Percentiles rank a stretch among this genome's conserved stretches.
Conservation (phyloP, 2,888 invertebrate species). For the Allygus modestus region DNA sequence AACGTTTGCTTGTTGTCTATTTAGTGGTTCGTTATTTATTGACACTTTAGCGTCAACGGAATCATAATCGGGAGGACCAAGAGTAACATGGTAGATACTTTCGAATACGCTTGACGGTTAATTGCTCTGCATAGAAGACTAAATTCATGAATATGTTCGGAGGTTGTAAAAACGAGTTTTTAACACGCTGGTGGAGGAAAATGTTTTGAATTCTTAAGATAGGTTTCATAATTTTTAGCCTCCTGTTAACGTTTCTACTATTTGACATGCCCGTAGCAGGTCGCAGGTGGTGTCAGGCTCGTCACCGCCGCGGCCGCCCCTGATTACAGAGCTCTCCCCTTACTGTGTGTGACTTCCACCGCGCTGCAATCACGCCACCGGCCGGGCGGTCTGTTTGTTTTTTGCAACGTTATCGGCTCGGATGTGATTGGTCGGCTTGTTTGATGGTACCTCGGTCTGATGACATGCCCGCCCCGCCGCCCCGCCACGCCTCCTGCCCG, state of each 20-base stretch:
- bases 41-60: too few species aligned
- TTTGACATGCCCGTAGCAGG: too few species aligned
- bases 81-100: too few species aligned
- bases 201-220: too few species aligned
- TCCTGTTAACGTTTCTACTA: too few species aligned
- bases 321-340: constrained; percentile 14
- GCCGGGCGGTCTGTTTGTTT: constrained; percentile 23
- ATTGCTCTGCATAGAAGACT: too few species aligned
- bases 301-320: not conserved
- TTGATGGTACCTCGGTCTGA: constrained; percentile 17
- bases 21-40: not conserved
- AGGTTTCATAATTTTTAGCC: too few species aligned
- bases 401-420: constrained; percentile 15
- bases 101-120: too few species aligned
- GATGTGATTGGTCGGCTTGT: not conserved
- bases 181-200: too few species aligned
- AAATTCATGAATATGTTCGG: too few species aligned
- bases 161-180: too few species aligned
- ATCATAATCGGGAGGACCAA: too few species aligned
- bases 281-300: not conserved
- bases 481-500: not conserved
- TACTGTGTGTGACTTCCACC: constrained; percentile 14
- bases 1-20: not conserved
- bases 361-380: not conserved
- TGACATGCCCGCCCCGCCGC: constrained; percentile 1